phyloP scores from a whole-genome alignment of 2,797 vertebrate species.

The Galago senegalensis region DNA sequence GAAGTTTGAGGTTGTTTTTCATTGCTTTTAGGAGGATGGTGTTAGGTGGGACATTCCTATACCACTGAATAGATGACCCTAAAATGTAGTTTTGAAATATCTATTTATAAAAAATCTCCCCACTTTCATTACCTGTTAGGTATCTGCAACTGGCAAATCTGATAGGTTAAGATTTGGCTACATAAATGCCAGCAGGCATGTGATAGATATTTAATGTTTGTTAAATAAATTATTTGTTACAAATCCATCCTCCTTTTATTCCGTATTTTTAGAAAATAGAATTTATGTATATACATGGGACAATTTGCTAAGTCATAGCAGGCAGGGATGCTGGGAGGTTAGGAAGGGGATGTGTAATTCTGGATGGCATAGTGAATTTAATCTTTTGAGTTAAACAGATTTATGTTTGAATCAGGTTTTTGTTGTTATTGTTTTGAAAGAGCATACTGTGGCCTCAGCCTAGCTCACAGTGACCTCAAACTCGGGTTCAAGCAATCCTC shows the following conservation, averaged over 20 bases:
- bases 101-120: constrained; percentile 30
- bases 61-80: background rate
- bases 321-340: background rate
- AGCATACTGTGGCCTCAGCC: no score
- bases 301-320: constrained; percentile 50
- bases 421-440: no score
- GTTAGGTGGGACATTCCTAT: constrained; percentile 20
- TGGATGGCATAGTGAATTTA: background rate
- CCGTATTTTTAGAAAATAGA: background rate
- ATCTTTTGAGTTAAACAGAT: constrained; percentile 53
- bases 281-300: background rate
- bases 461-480: no score
- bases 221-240: constrained; percentile 55
- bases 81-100: constrained; percentile 55
- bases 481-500: no score
- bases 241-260: constrained; percentile 23
- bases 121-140: background rate
- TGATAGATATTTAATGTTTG: constrained; percentile 52
- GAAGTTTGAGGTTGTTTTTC: constrained; percentile 34
- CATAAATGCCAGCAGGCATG: constrained; percentile 22
- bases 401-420: constrained; percentile 49
- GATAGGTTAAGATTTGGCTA: constrained; percentile 55
- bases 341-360: background rate
- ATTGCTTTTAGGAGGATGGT: constrained; percentile 28
- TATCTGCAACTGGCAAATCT: constrained; percentile 25